phyloP scores from a whole-genome alignment of 2,113 vertebrate genomes.

The Corvus cornix region DNA sequence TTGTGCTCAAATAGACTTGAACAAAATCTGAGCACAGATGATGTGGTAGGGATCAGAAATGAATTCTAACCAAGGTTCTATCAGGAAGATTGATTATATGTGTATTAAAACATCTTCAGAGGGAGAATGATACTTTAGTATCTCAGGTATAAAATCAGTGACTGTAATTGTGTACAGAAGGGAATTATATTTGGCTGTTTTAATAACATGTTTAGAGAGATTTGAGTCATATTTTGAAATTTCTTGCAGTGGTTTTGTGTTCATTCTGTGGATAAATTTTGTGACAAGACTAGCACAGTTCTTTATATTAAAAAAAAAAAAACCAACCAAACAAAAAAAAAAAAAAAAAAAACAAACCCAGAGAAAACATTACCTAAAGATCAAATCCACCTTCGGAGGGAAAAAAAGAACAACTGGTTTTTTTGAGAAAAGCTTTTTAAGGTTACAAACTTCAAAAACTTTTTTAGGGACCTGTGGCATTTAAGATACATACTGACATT shows the following conservation, averaged over 20 bases:
- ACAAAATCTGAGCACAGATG: not conserved
- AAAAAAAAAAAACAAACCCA: not conserved
- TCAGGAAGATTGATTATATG: not conserved
- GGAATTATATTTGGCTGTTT: not conserved
- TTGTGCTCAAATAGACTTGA: not conserved
- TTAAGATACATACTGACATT: not conserved
- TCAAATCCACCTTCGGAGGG: not conserved
- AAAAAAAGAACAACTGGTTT: not conserved
- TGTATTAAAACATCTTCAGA: not conserved
- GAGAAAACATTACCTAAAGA: not conserved
- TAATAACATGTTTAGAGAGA: not conserved
- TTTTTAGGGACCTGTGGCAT: not conserved
- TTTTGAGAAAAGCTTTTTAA: not conserved
- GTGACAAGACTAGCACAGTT: not conserved
- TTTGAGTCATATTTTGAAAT: not conserved
- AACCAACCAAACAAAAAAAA: not conserved
- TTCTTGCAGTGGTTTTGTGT: not conserved
- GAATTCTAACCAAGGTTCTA: not conserved
- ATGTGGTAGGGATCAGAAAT: not conserved
- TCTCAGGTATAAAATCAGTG: not conserved
- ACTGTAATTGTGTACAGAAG: not conserved
- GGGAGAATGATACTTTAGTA: not conserved
- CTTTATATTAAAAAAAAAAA: not conserved
- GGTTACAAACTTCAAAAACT: rapidly evolving
- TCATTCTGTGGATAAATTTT: not conserved